These are phyloP conservation scores for Aegotheles bennettii DNA, from an alignment of 2,113 vertebrate species.

Conservation along the genomic window DNA sequence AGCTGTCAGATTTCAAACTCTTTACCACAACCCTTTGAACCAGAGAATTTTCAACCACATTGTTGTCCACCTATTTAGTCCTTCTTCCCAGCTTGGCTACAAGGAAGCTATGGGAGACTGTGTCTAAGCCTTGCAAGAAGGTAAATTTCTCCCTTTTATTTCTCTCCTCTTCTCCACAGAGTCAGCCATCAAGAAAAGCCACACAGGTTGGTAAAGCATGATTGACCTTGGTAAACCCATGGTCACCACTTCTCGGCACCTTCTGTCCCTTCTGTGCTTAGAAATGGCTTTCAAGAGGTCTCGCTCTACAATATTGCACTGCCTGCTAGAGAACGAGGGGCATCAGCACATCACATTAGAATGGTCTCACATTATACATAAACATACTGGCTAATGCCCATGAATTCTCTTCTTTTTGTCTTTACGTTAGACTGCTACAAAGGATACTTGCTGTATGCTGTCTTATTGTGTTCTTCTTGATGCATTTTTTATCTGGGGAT, in stretches of 20 bases:
- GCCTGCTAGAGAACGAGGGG: neutral
- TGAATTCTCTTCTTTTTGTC: neutral
- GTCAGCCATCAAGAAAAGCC: neutral
- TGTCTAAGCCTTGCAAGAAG: neutral
- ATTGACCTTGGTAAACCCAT: neutral
- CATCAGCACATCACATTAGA: neutral
- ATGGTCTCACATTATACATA: neutral
- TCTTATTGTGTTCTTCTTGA: neutral
- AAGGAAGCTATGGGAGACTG: neutral
- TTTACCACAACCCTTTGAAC: neutral
- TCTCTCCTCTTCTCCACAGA: neutral
- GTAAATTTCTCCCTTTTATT: no score
- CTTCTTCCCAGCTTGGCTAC: neutral
- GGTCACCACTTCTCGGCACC: neutral
- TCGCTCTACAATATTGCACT: neutral
- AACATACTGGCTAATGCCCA: neutral
- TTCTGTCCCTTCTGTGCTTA: neutral
- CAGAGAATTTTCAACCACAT: no score
- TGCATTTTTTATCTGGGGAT: neutral
- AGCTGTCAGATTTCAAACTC: neutral
- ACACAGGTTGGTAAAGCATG: neutral
- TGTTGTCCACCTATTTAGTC: neutral
- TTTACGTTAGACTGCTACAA: neutral
- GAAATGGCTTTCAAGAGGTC: neutral
- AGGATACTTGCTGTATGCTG: neutral